Percentiles rank a stretch among this genome's conserved stretches.
phyloP scores from a whole-genome alignment of 2,888 invertebrate species.

The Oasisia sp. region DNA sequence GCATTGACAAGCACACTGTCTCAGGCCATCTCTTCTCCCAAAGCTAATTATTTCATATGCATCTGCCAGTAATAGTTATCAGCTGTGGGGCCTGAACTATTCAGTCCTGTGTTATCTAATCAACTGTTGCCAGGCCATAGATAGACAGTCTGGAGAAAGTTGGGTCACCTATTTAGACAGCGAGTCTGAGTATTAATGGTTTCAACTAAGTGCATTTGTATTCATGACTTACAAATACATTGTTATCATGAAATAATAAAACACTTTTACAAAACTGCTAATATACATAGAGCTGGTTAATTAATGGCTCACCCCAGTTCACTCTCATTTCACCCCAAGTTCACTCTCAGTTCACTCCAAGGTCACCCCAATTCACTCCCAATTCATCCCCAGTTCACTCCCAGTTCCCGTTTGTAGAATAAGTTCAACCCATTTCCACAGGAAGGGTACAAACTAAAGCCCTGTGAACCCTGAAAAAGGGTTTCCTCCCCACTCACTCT shows the following conservation, averaged over 20 bases:
- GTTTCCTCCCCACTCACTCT: background rate
- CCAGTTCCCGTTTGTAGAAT: background rate
- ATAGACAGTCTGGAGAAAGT: background rate
- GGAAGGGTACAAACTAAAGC: background rate
- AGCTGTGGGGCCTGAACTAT: background rate
- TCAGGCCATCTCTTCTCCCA: background rate
- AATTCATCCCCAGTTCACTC: background rate
- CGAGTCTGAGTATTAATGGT: background rate
- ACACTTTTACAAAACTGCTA: background rate
- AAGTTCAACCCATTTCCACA: background rate
- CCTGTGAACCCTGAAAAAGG: background rate
- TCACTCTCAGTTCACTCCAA: background rate
- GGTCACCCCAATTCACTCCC: background rate
- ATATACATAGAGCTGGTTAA: background rate
- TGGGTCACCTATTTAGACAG: background rate
- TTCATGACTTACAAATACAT: background rate
- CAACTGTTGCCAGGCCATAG: background rate
- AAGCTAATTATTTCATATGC: background rate
- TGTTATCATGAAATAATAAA: background rate
- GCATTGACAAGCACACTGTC: background rate
- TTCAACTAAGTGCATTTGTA: background rate
- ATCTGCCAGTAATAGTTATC: conserved; percentile 13
- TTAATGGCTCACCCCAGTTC: background rate
- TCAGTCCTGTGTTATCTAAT: background rate
- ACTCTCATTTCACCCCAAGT: background rate